Conservation (phyloP, 2,113 vertebrate species). For the Leptocoma aspasia region DNA sequence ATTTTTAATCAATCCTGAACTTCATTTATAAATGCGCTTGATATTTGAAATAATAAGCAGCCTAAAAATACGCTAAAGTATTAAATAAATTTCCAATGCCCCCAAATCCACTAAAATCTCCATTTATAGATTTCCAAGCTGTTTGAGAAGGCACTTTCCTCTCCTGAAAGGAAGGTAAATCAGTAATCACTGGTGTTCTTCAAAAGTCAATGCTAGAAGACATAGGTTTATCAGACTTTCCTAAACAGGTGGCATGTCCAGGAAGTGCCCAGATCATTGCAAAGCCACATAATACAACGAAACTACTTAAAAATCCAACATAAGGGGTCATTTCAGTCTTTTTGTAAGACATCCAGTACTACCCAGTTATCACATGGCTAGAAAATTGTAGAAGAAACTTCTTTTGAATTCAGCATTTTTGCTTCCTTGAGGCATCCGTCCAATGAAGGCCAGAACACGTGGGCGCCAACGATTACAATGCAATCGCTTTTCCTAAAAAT, state of each 20-base stretch:
- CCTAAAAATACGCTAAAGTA: not conserved
- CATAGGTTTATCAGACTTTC: not conserved
- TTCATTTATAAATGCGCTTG: not conserved
- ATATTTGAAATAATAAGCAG: not conserved
- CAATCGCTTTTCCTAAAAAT: not conserved
- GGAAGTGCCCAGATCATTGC: not conserved
- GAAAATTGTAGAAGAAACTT: not conserved
- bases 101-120: not conserved
- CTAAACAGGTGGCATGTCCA: not conserved
- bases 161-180: not conserved
- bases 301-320: not conserved
- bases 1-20: not conserved
- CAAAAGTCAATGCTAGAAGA: not conserved
- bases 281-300: not conserved
- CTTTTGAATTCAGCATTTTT: not conserved
- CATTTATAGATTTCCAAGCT: not conserved
- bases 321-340: not conserved
- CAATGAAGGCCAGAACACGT: not conserved
- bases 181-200: not conserved
- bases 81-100: not conserved
- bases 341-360: not conserved
- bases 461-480: not conserved
- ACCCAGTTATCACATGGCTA: not conserved
- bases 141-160: not conserved
- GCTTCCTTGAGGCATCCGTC: not conserved